phyloP scores from a whole-genome alignment of 2,888 invertebrate genomes.

The Heterodera filipjevi region DNA sequence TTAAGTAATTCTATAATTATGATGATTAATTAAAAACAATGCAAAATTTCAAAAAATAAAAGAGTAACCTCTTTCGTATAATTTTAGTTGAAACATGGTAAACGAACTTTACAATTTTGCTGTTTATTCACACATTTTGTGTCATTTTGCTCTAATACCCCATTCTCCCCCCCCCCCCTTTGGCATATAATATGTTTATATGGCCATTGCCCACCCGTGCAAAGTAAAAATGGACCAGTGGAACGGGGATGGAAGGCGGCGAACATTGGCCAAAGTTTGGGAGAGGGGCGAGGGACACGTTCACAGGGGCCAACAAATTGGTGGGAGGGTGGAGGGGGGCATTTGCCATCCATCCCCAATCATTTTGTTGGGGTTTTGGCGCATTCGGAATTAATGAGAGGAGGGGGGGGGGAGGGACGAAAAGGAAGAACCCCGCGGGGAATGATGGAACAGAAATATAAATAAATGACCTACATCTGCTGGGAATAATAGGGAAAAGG shows the following conservation, averaged over 20 bases:
- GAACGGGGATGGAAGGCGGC: neutral
- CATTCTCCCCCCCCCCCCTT: neutral
- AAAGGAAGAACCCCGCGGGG: neutral
- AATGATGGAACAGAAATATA: neutral
- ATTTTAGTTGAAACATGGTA: no score
- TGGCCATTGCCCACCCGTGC: neutral
- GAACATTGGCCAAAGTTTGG: neutral
- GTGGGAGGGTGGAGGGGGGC: neutral
- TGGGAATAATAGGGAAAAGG: neutral
- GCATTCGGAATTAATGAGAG: conserved; percentile 10
- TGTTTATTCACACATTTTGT: neutral
- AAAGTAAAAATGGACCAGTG: neutral
- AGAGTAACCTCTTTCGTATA: no score
- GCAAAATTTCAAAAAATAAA: no score
- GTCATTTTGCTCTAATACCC: neutral
- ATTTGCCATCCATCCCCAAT: conserved; percentile 1
- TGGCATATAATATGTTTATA: neutral
- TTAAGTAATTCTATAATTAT: no score
- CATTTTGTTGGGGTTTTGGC: conserved; percentile 6
- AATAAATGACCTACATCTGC: conserved; percentile 8
- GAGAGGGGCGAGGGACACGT: neutral
- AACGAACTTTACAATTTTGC: neutral
- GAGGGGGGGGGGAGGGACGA: neutral
- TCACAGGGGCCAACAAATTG: neutral
- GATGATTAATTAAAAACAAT: no score